Base-by-base conservation (phyloP, 2,888 invertebrate genomes). In the Eurytoma adleriae region DNA sequence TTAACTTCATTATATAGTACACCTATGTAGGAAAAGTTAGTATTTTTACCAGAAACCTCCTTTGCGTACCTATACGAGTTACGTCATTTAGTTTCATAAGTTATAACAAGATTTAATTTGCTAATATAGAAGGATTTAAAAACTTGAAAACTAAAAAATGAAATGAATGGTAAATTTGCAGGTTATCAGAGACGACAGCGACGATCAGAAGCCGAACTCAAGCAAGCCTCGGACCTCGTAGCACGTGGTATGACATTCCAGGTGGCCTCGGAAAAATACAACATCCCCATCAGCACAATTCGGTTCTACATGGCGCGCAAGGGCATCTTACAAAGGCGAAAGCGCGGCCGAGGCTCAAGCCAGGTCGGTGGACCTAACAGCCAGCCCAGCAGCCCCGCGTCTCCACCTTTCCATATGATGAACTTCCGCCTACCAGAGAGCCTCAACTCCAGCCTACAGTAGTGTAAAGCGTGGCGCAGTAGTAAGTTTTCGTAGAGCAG, bases 271-370 rank as follows among this genome's bases (percentile, higher is more conserved):
- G 96, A 96, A 87, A 95, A 95, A 92, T 96, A 96, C 91, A 96
- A 96, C 89, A 96, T 96, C 91, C 96, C 96, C 80, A 96, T 96
- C 84, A 96, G 96, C 50, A 96, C 96, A 57, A 96, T 96, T 90
- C 93, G 96, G 69, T 96, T 96, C 91, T 96, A 96, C 91, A 96
- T 96, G 96, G 96, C 96, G 18, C 93, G 96, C 82, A 96, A 96
- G 89, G 96, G 96, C 2, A 96, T 96, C 74, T 90, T 96, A 82
- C 96, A 96, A 61, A 93, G 94, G 85, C 94, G 96, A 83, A 94
- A 96, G 86, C 93, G 96, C 16, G 96, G 96, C 0, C 93, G 96
- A 52, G 95, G 94, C 76, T 70, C 83, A 3, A 88, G 89, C 83
- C 89, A 91, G 77, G 86, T 90, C 69, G 90, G 88, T 81, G 91